Base-by-base conservation (phyloP, 1,140 invertebrate genomes). In the Bombyx mandarina region DNA sequence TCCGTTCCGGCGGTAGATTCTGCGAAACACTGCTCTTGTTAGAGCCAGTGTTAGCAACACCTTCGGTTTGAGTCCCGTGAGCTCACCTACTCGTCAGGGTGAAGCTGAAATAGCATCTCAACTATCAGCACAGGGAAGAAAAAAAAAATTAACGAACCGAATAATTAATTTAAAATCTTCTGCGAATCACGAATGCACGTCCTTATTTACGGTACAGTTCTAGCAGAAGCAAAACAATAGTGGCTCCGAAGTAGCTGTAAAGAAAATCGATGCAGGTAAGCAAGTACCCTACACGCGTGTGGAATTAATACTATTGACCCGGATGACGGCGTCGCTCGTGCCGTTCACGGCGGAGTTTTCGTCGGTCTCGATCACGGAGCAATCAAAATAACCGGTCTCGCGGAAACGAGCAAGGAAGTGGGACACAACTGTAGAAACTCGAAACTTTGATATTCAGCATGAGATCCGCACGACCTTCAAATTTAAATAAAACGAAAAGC, bases 351-450 rank as follows among this genome's bases (percentile, higher is more conserved):
- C 64, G 61, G 61, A 57, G 64, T 60, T 58, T 67, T 58, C 58
- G 59, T 57, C 54, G 52, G 60, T 63, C 49, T 57, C 62, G 62
- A 69, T 67, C 66, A 65, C 63, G 58, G 50, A 61, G 52, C 54
- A 68, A 69, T 72, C 64, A 64, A 62, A 63, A 60, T 52, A 71
- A 73, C 67, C 67, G 65, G 67, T 73, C 60, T 63, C 58, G 59
- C 65, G 65, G 66, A 72, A 67, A 67, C 62, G 52, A 60, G 54
- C 63, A 46, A 54, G 70, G 73, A 80, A 79, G 76, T 79, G 64
- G 79, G 66, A 62, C 77, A 73, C 53, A 61, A 54, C 45, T 52
- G 69, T 75, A 76, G 75, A 79, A 79, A 82, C 69, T 80, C 68
- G 60, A 59, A 64, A 63, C 66, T 61, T 66, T 67, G 58, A 66